phyloP scores from a whole-genome alignment of 2,888 invertebrate genomes.

The Chymomyza caudatula region DNA sequence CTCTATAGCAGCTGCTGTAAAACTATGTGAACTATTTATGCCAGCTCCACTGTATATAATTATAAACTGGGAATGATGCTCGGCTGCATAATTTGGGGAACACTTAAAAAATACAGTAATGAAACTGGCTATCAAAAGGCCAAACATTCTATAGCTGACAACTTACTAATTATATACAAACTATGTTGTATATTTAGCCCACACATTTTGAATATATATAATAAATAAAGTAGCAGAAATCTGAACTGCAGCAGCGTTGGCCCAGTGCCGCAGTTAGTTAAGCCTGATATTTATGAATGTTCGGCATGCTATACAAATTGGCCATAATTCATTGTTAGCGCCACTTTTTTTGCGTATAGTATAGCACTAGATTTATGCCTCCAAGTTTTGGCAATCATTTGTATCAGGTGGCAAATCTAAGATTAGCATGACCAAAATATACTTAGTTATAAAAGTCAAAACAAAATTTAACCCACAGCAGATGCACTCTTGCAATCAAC shows the following conservation, averaged over 20 bases:
- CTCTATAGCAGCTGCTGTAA: not conserved
- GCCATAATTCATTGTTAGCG: slow-evolving; percentile 23
- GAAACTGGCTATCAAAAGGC: not conserved
- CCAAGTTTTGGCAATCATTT: slow-evolving; percentile 1
- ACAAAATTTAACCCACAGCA: slow-evolving; percentile 7
- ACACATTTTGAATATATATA: too few species aligned
- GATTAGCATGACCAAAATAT: not conserved
- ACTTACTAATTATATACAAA: too few species aligned
- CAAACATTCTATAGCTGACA: not conserved
- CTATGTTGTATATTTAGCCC: too few species aligned
- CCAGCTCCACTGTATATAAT: slow-evolving; percentile 10
- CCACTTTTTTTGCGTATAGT: slow-evolving; percentile 23
- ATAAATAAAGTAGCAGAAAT: slow-evolving; percentile 25
- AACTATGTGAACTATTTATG: not conserved
- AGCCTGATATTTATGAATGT: slow-evolving; percentile 55
- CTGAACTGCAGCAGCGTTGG: slow-evolving; percentile 12
- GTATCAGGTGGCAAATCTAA: not conserved
- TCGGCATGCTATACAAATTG: slow-evolving; percentile 30
- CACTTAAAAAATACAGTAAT: not conserved
- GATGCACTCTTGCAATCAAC: slow-evolving; percentile 35
- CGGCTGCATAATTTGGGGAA: not conserved
- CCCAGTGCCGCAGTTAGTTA: slow-evolving; percentile 7
- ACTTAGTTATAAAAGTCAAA: slow-evolving; percentile 49
- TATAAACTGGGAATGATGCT: slow-evolving; percentile 41
- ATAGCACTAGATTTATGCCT: slow-evolving; percentile 21